phyloP scores from a whole-genome alignment of 2,113 vertebrate genomes.

The Seriola aureovittata region DNA sequence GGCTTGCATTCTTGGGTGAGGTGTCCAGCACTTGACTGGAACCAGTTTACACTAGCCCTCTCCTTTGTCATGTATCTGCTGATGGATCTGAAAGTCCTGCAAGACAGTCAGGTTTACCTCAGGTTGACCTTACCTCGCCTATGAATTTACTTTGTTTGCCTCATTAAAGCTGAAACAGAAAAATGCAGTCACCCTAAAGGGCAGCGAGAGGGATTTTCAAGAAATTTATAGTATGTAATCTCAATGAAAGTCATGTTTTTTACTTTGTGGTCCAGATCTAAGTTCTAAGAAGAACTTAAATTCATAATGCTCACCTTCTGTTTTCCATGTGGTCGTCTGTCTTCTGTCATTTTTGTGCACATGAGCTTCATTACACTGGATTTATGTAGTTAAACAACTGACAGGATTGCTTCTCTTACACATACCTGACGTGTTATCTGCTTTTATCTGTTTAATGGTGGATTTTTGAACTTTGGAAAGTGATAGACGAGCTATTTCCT shows the following conservation, averaged over 20 bases:
- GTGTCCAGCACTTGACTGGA: background rate
- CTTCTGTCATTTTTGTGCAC: background rate
- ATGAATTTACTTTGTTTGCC: background rate
- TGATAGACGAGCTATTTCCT: no score
- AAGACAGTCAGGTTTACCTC: constrained; percentile 8
- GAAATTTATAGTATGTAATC: background rate
- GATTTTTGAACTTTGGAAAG: no score
- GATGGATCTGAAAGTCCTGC: constrained; percentile 20
- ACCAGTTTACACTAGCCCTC: background rate
- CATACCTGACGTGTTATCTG: background rate
- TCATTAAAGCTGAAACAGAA: background rate
- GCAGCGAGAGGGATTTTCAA: background rate
- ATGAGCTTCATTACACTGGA: background rate
- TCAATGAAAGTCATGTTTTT: background rate
- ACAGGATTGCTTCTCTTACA: background rate
- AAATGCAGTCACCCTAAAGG: background rate
- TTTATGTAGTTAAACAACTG: background rate
- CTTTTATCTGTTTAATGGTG: no score
- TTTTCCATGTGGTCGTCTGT: background rate
- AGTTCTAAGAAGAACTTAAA: background rate
- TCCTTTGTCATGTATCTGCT: constrained; percentile 25
- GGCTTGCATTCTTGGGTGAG: background rate
- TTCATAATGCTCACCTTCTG: background rate
- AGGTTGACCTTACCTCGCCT: background rate
- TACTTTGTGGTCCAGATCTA: background rate